These are phyloP conservation scores for Vulpes ferrilata DNA, from an alignment of 2,113 vertebrate genomes.

Conservation along the genomic window DNA sequence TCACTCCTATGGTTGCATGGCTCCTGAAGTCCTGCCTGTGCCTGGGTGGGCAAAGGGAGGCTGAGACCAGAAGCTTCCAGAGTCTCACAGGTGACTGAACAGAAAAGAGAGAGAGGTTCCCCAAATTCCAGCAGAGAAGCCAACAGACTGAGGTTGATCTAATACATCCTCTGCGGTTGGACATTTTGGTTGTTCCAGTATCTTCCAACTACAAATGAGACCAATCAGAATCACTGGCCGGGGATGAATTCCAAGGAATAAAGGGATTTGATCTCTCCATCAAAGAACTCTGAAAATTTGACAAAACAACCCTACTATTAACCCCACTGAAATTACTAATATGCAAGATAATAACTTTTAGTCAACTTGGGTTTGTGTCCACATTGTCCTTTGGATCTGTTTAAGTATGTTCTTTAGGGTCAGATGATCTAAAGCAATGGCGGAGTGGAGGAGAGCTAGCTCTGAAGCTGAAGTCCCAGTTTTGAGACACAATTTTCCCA, in stretches of 20 bases:
- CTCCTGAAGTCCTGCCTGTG: background rate
- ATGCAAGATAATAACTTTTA: background rate
- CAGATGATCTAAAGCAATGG: background rate
- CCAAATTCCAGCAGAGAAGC: background rate
- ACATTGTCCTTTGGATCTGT: background rate
- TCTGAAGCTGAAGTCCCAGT: background rate
- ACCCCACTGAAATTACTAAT: background rate
- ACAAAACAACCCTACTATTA: background rate
- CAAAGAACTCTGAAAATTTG: background rate
- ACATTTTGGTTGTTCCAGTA: background rate
- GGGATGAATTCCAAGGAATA: background rate
- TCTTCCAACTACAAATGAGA: background rate
- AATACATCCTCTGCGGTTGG: background rate
- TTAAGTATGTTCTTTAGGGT: background rate
- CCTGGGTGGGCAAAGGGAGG: background rate
- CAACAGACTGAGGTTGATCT: background rate
- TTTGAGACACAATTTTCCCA: background rate
- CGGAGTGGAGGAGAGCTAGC: background rate
- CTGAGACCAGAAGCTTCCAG: background rate
- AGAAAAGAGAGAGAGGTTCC: background rate
- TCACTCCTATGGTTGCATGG: fast-evolving
- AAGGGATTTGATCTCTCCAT: background rate
- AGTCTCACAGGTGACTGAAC: background rate
- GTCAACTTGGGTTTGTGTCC: background rate
- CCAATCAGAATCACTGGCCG: background rate